A percentile compares a stretch with the other conserved stretches of the same genome.
Conservation (phyloP, 2,797 vertebrate genomes). For the Alauda arvensis region DNA sequence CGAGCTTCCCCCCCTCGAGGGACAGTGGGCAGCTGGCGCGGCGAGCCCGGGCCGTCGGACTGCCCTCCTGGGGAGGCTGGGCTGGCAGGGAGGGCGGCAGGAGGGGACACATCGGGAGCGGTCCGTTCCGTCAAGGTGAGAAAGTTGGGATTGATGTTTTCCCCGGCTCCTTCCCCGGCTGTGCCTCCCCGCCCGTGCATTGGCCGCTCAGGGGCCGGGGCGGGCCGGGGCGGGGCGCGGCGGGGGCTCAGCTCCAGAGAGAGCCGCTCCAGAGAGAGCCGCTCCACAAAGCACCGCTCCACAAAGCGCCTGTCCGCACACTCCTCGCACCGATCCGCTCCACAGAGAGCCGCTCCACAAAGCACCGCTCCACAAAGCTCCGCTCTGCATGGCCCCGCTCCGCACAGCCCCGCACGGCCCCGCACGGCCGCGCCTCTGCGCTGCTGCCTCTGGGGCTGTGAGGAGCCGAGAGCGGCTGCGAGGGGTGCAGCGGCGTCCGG, state of each 20-base stretch:
- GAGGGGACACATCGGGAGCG: background rate
- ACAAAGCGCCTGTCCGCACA: background rate
- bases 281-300: background rate
- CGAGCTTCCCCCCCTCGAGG: background rate
- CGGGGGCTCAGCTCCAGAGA: background rate
- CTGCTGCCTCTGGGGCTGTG: background rate
- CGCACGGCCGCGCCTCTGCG: background rate
- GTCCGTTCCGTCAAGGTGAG: background rate
- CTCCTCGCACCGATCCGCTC: background rate
- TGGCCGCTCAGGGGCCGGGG: slow-evolving; percentile 8
- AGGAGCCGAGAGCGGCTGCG: background rate
- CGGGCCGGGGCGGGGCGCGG: background rate
- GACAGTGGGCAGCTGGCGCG: background rate
- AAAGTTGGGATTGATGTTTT: background rate
- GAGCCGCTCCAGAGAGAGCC: too few species aligned
- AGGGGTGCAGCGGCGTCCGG: fast-evolving
- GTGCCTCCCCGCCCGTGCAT: background rate
- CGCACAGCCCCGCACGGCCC: fast-evolving
- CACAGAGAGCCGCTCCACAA: too few species aligned
- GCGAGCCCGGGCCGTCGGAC: background rate
- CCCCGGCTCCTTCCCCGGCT: background rate
- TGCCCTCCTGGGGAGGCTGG: background rate
- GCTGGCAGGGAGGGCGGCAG: background rate
- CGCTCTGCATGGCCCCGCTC: fast-evolving
- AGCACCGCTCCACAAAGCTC: background rate